Evolutionary conservation across 2,797 vertebrate genomes (phyloP).

Genomic region (Lophotriccus pileatus): DNA sequence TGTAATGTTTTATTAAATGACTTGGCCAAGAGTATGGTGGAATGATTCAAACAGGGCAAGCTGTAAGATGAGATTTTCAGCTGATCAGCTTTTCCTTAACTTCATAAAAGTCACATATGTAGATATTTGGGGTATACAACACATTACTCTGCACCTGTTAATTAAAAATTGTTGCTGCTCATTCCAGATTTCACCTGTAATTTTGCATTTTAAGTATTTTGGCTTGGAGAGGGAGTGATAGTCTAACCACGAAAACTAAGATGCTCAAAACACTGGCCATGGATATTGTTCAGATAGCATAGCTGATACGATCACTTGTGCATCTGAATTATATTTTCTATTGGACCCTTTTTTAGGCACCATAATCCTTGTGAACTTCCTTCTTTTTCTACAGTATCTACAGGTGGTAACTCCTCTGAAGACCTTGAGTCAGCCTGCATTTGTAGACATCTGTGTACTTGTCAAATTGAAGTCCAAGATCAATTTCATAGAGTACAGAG

Average conservation of each 20-base stretch:
- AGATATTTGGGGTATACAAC: background rate
- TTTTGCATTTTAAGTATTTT: background rate
- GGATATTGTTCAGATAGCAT: background rate
- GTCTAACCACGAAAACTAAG: background rate
- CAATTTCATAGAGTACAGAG: background rate
- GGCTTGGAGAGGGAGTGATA: background rate
- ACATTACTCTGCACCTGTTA: background rate
- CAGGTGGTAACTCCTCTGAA: background rate
- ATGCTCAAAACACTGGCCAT: background rate
- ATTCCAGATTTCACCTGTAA: background rate
- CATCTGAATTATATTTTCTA: background rate
- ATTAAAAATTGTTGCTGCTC: background rate
- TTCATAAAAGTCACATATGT: background rate
- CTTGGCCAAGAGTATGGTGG: background rate
- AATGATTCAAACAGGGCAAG: background rate
- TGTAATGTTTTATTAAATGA: constrained; percentile 6
- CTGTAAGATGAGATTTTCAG: background rate
- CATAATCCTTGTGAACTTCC: background rate
- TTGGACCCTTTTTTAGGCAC: background rate
- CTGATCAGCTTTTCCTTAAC: background rate
- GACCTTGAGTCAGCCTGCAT: background rate
- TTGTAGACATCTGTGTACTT: background rate
- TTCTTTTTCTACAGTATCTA: background rate
- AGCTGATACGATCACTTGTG: background rate
- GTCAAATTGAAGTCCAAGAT: background rate